Base-by-base conservation (phyloP, 1,140 invertebrate species). In the Brachionus angularis region DNA sequence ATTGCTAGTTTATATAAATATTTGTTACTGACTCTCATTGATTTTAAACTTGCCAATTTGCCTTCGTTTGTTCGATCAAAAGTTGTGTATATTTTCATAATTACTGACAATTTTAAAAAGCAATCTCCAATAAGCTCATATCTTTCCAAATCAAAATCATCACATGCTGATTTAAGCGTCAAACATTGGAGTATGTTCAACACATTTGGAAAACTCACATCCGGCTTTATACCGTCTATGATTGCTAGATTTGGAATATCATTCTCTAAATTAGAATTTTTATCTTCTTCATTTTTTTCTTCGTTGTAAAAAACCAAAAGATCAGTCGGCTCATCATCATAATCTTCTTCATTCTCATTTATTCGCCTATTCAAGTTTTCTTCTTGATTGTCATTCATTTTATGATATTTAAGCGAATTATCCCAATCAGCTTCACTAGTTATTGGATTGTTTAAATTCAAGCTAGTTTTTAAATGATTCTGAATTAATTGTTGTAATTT, bases 131-230 rank as follows among this genome's bases (percentile, higher is more conserved):
- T 96, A 0, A 96, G 98, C 84, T 99, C 96, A 31, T 98, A 79
- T 5, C 96, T 83, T 81, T 99, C 96, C 47, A 98, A 82, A 82
- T 98, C 98, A 64, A 98, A 95, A 23, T 95, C 96, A 82, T 99
- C 96, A 80, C 96, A 96, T 0, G 96, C 94, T 84, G 97, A 98
- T 0, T 94, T 97, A 91, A 98, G 97, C 2, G 96, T 99, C 1
- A 99, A 82, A 2, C 93, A 94, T 85, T 97, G 91, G 1, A 98
- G 81, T 71, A 98, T 50, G 14, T 67, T 50, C 3, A 47, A 67
- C 39, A 47, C 36, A 23, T 67, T 67, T 1, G 62, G 62, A 31
- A 67, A 50, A 3, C 8, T 47, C 0, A 2, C 2, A 5, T 67
- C 18, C 39, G 39, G 10, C 8, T 67, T 29, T 12, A 36, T 25